Conservation (phyloP, 1,140 invertebrate genomes). For the Drosophila sulfurigaster region DNA sequence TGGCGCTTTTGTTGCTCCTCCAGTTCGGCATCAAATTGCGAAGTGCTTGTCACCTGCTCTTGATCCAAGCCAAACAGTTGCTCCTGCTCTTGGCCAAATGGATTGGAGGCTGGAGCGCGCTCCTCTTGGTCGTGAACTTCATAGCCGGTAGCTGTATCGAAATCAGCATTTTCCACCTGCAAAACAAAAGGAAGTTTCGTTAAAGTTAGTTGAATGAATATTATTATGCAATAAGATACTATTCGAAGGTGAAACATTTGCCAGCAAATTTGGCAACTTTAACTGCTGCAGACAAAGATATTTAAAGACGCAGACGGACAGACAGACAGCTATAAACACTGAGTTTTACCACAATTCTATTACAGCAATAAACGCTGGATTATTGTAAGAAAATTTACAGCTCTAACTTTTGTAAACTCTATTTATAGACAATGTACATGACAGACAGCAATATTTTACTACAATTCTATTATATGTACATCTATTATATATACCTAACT, state of each 20-base stretch:
- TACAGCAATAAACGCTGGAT: too few species aligned
- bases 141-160: slow-evolving; percentile 56
- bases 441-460: too few species aligned
- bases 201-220: neutral
- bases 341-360: too few species aligned
- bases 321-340: too few species aligned
- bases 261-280: too few species aligned
- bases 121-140: slow-evolving; percentile 32
- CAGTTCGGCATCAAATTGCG: slow-evolving; percentile 8
- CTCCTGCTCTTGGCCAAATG: slow-evolving; percentile 44
- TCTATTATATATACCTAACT: too few species aligned
- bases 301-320: too few species aligned
- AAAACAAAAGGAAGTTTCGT: slow-evolving; percentile 11
- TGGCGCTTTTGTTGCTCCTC: slow-evolving; percentile 9
- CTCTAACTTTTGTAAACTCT: too few species aligned
- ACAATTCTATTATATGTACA: too few species aligned
- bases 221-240: neutral
- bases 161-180: slow-evolving; percentile 68
- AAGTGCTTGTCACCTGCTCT: neutral
- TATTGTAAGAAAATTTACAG: too few species aligned
- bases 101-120: slow-evolving; percentile 46
- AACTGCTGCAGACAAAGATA: too few species aligned
- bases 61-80: slow-evolving; percentile 4
- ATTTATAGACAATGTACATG: too few species aligned
- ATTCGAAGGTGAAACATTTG: neutral